Conservation (phyloP, 1,140 invertebrate genomes). For the Ephestia elutella region DNA sequence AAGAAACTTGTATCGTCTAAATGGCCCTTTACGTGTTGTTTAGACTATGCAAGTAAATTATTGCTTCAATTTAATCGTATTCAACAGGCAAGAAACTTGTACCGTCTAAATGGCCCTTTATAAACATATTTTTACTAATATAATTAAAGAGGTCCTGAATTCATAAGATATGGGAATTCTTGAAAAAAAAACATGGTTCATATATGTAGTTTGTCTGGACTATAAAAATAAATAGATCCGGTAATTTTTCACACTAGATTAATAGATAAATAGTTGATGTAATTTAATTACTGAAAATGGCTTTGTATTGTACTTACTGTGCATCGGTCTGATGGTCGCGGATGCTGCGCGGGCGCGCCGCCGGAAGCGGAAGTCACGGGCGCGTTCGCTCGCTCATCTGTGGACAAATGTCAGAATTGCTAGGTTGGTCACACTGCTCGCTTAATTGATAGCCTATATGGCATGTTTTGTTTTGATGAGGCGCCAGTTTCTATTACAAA, state of each 20-base stretch:
- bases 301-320: constrained; percentile 22
- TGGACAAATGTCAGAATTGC: constrained; percentile 64
- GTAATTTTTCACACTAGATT: not conserved
- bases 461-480: not conserved
- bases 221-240: not conserved
- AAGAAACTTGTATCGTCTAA: no score
- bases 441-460: not conserved
- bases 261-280: not conserved
- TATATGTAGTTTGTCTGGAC: no score
- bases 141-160: no score
- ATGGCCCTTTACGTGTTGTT: no score
- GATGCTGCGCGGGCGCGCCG: constrained; percentile 69
- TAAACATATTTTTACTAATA: no score
- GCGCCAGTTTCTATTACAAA: not conserved
- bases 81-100: no score
- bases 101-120: no score
- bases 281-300: constrained; percentile 7
- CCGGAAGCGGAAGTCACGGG: constrained; percentile 71
- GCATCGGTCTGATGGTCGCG: constrained; percentile 54
- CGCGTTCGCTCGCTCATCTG: constrained; percentile 64
- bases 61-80: no score
- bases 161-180: no score
- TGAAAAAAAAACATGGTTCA: no score
- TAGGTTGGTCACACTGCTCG: constrained; percentile 47
- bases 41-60: no score